A percentile compares a stretch with the other conserved stretches of the same genome.
phyloP scores from a whole-genome alignment of 1,140 invertebrate species.

The Lanistes nyassanus region DNA sequence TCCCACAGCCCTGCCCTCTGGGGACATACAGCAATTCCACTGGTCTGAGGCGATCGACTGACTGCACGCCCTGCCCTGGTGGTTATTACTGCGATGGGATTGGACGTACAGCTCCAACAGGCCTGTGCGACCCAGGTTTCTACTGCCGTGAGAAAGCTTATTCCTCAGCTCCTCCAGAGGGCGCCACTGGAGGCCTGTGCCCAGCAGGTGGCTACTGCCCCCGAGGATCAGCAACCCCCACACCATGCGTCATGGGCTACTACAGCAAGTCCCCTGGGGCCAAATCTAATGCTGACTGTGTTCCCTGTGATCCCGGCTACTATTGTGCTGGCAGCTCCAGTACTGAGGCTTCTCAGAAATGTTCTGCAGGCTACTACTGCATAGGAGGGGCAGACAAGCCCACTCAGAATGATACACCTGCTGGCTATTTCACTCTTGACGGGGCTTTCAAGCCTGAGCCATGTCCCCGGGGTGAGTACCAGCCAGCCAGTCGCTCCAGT shows the following conservation, averaged over 20 bases:
- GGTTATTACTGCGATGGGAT: constrained; percentile 65
- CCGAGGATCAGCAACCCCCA: constrained; percentile 51
- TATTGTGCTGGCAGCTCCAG: constrained; percentile 63
- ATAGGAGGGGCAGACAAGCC: constrained; percentile 58
- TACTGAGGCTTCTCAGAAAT: constrained; percentile 52
- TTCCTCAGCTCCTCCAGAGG: constrained; percentile 63
- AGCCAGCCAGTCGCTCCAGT: constrained; percentile 44
- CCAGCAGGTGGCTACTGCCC: constrained; percentile 63
- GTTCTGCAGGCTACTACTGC: constrained; percentile 62
- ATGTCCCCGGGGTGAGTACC: constrained; percentile 56
- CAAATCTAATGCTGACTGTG: constrained; percentile 60
- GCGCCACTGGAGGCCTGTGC: constrained; percentile 61
- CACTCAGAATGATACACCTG: constrained; percentile 54
- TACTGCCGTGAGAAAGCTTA: constrained; percentile 63
- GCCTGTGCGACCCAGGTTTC: constrained; percentile 63
- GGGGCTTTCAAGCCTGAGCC: constrained; percentile 60
- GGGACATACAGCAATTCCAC: constrained; percentile 64
- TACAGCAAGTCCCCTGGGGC: constrained; percentile 62
- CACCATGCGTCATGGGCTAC: constrained; percentile 56
- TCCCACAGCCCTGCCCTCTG: constrained; percentile 58
- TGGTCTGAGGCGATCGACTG: constrained; percentile 51
- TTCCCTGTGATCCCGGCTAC: constrained; percentile 62
- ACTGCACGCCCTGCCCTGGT: constrained; percentile 63
- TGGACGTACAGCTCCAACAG: constrained; percentile 56
- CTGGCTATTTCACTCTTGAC: constrained; percentile 54